phyloP scores from a whole-genome alignment of 2,113 vertebrate species.

The Mormoops blainvillei region DNA sequence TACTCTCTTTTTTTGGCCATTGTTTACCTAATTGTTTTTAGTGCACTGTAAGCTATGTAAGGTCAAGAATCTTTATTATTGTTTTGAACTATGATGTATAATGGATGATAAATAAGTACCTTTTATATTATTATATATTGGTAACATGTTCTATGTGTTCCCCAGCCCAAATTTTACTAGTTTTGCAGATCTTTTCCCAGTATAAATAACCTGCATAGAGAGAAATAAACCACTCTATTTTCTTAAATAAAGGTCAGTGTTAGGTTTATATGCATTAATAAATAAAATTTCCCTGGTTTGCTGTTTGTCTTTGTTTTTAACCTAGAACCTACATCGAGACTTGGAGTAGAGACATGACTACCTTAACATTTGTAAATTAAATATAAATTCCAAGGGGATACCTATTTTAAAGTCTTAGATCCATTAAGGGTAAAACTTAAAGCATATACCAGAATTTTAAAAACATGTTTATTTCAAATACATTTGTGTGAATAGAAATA shows the following conservation, averaged over 20 bases:
- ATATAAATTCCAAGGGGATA: not conserved
- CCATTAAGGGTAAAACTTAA: not conserved
- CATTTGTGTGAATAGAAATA: not conserved
- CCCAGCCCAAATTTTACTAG: not conserved
- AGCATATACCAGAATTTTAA: not conserved
- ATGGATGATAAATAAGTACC: not conserved
- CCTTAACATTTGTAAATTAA: not conserved
- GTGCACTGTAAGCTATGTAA: not conserved
- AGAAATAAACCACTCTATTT: not conserved
- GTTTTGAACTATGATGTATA: not conserved
- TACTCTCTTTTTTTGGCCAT: not conserved
- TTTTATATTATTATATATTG: not conserved
- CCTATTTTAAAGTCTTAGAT: not conserved
- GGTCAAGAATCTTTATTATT: not conserved
- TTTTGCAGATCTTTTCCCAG: not conserved
- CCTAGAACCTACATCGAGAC: not conserved
- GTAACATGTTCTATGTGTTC: not conserved
- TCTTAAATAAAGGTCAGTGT: not conserved
- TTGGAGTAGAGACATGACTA: not conserved
- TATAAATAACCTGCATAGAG: not conserved
- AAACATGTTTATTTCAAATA: not conserved
- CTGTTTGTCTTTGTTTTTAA: not conserved
- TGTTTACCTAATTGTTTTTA: not conserved
- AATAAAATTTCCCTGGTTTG: not conserved
- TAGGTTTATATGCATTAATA: not conserved